Base-by-base conservation (phyloP, 1,140 invertebrate genomes). In the Nilaparvata lugens region DNA sequence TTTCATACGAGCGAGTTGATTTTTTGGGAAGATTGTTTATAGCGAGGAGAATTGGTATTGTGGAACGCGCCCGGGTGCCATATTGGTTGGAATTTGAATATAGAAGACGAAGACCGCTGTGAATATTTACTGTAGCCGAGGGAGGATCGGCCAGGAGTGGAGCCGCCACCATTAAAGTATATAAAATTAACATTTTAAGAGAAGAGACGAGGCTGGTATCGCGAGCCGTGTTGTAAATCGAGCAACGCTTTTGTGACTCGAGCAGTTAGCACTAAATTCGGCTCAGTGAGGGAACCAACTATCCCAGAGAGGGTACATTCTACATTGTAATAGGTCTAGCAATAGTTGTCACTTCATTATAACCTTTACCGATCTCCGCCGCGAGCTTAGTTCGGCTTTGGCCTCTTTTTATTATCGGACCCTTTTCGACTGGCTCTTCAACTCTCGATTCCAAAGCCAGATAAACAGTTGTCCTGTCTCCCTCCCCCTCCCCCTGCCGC, bases 161-260 rank as follows among this genome's bases (percentile, higher is more conserved):
- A 9, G 28, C 28, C 28, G 28, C 28, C n/a, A 45, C 43, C 43
- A 45, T 45, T 45, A 45, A 16, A 45, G 43, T 16, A 45, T 45
- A 45, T 45, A 45, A 45, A 45, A 45, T 45, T 45, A 45, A 45
- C 43, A 45, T 45, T 45, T 45, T 45, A 45, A 45, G 43, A 16
- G 43, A 45, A 45, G 43, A 16, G 43, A 45, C n/a, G 43, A 16
- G n/a, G 43, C n/a, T 45, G 43, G n/a, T 45, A 5, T 16, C 4
- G 43, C n/a, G 43, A 16, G n/a, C 43, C n/a, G 19, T 13, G 19
- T 45, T 45, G 43, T 45, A 45, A 45, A 45, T 45, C 43, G 43
- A 45, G n/a, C 43, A 19, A 45, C 19, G 43, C 19, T 45, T 16
- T 45, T 45, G 28, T 28, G 28, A 28, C 28, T 3, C 28, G 28